phyloP scores from a whole-genome alignment of 2,888 invertebrate species.

The Opisthograptis luteolata region DNA sequence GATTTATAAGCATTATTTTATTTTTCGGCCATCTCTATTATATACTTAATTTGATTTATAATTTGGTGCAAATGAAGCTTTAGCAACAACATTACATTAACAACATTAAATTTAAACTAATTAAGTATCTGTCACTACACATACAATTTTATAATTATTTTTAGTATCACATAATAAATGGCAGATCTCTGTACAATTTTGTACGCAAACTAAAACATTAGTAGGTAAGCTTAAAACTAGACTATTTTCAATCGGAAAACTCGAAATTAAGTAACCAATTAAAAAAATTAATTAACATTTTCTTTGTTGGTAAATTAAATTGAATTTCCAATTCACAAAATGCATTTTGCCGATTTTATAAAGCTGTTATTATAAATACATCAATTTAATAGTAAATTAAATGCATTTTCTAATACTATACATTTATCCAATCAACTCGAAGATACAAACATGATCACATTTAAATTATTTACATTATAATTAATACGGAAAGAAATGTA shows the following conservation, averaged over 20 bases:
- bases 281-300: background rate
- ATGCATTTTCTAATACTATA: conserved; percentile 18
- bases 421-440: no score
- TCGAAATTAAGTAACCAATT: no score
- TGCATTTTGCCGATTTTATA: no score
- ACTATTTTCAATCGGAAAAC: no score
- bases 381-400: no score
- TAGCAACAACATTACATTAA: background rate
- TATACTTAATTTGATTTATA: no score
- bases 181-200: conserved; percentile 45
- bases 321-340: no score
- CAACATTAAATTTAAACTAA: background rate
- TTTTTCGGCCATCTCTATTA: no score
- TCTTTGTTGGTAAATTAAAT: no score
- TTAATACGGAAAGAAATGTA: conserved; percentile 6
- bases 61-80: background rate
- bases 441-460: no score
- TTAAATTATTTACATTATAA: conserved; percentile 21
- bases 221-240: background rate
- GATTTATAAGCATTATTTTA: no score
- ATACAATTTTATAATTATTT: conserved; percentile 38
- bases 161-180: conserved; percentile 61
- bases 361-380: no score
- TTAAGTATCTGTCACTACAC: background rate
- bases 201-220: conserved; percentile 6